Conservation (phyloP, 2,797 vertebrate genomes). For the Emys orbicularis region DNA sequence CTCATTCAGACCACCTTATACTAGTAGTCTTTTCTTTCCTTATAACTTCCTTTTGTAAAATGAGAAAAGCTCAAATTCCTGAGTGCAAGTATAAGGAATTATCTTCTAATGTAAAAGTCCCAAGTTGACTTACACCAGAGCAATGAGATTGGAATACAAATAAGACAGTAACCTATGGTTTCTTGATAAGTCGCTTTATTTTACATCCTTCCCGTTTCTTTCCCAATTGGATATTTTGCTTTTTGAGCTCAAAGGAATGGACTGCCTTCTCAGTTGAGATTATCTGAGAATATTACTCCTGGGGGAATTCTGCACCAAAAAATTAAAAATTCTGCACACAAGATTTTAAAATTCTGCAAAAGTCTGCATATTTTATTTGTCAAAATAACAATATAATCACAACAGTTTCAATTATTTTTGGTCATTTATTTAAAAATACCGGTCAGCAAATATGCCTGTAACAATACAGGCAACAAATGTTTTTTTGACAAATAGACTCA, state of each 20-base stretch:
- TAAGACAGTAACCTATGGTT: neutral
- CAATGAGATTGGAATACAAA: neutral
- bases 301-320: neutral
- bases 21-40: neutral
- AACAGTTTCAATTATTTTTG: too few species aligned
- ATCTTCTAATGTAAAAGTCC: neutral
- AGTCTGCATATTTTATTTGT: too few species aligned
- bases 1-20: neutral
- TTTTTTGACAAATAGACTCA: too few species aligned
- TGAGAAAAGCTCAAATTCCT: neutral
- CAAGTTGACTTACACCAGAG: neutral
- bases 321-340: too few species aligned
- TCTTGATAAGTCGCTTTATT: neutral
- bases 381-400: too few species aligned
- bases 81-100: neutral
- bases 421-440: too few species aligned
- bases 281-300: neutral
- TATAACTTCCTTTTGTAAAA: neutral
- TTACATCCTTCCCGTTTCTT: neutral
- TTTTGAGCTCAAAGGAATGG: neutral
- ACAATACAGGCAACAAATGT: too few species aligned
- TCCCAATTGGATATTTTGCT: neutral
- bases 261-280: neutral
- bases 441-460: too few species aligned
- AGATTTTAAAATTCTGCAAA: too few species aligned